Percentiles rank a stretch among this genome's conserved stretches.
phyloP scores from a whole-genome alignment of 2,888 invertebrate species.

The Hermaeophaga mercurialis region DNA sequence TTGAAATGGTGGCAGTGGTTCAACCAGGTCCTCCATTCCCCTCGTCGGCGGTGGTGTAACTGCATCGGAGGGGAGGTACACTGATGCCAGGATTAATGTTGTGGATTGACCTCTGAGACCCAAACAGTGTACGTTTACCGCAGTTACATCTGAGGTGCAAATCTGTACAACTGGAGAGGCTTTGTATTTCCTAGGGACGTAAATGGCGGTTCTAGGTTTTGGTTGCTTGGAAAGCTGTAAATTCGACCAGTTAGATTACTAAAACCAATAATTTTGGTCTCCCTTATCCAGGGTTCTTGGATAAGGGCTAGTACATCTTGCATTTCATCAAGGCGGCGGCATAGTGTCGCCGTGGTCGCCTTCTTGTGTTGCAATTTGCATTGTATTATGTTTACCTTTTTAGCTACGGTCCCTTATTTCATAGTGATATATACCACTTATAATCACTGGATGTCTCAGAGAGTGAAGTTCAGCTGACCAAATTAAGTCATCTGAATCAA shows the following conservation, averaged over 20 bases:
- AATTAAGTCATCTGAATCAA: no score
- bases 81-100: constrained; percentile 6
- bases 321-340: not conserved
- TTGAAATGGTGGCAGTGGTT: not conserved
- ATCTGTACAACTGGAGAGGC: not conserved
- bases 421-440: no score
- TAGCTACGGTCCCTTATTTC: no score
- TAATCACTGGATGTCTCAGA: no score
- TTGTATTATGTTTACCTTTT: not conserved
- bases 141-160: constrained; percentile 2
- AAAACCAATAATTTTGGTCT: constrained; percentile 7
- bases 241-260: constrained; percentile 1
- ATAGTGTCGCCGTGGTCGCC: not conserved
- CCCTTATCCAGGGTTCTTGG: constrained; percentile 2
- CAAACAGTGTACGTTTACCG: not conserved
- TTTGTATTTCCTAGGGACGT: constrained; percentile 5
- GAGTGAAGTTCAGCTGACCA: no score
- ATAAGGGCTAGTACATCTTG: not conserved
- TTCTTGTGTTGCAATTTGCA: not conserved
- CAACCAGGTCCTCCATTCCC: constrained; percentile 3
- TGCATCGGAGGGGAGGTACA: constrained; percentile 6
- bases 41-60: not conserved
- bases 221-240: constrained; percentile 11
- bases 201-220: constrained; percentile 12
- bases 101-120: no score